Conservation (phyloP, 2,797 vertebrate species). For the Peromyscus attwateri region DNA sequence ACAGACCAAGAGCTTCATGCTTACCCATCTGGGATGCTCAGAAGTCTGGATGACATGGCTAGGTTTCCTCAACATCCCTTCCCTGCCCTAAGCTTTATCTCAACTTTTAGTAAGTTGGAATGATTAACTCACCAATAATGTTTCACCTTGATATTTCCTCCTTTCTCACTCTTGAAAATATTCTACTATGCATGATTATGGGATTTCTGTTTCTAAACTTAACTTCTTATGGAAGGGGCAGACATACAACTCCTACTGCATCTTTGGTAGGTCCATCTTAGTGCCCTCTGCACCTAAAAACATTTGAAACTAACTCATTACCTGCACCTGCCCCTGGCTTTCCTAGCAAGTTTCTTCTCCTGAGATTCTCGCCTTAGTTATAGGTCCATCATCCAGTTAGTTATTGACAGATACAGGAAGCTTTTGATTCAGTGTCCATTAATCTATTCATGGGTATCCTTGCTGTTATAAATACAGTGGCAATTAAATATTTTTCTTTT, state of each 20-base stretch:
- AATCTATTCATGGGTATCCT: background rate
- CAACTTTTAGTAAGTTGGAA: background rate
- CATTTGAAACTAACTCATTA: background rate
- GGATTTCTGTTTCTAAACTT: background rate
- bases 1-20: background rate
- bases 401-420: background rate
- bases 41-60: background rate
- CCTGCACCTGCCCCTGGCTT: background rate
- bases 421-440: background rate
- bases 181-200: background rate
- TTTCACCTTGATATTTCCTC: background rate
- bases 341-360: background rate
- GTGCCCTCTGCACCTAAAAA: background rate
- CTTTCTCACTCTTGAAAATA: background rate
- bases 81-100: background rate
- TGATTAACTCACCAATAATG: background rate
- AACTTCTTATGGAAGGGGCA: background rate
- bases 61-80: background rate
- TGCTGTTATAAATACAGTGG: background rate
- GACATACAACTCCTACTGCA: background rate
- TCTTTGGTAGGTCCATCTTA: background rate
- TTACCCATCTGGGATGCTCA: background rate
- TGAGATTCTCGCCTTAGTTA: background rate
- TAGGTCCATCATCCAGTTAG: background rate
- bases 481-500: slow-evolving; percentile 33